Evolutionary conservation across 2,888 invertebrate species (phyloP).

Genomic region (Tenthredo distinguenda): DNA sequence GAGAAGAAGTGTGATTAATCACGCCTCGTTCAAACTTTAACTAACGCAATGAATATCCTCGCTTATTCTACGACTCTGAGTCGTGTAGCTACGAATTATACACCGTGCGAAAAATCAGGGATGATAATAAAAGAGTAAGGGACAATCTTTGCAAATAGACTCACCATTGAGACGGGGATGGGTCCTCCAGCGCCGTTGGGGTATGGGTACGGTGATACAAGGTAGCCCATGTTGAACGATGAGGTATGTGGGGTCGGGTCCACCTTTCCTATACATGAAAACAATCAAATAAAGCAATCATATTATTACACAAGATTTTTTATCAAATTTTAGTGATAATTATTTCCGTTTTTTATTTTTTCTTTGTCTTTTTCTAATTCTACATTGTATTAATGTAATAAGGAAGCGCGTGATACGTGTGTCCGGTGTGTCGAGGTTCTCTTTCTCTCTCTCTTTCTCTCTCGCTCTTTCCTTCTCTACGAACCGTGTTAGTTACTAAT

Average conservation of each 20-base stretch:
- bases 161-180: conserved; percentile 94
- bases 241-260: conserved; percentile 89
- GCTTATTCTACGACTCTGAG: no score
- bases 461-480: background rate
- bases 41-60: background rate
- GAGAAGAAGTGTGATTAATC: background rate
- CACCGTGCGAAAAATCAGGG: background rate
- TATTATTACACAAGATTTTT: background rate
- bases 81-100: no score
- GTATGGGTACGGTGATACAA: conserved; percentile 94
- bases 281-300: conserved; percentile 30
- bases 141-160: conserved; percentile 73
- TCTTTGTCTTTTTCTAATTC: background rate
- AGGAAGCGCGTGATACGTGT: background rate
- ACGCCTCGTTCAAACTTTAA: background rate
- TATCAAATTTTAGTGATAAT: no score
- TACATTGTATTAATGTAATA: background rate
- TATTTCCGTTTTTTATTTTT: no score
- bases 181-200: conserved; percentile 92
- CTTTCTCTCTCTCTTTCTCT: background rate
- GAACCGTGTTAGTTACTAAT: conserved; percentile 21
- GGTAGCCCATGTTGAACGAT: conserved; percentile 95
- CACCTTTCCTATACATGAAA: conserved; percentile 85
- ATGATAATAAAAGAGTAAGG: background rate
- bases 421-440: background rate